Evolutionary conservation across 2,888 invertebrate species (phyloP).

Genomic region (Sthenelais limicola): DNA sequence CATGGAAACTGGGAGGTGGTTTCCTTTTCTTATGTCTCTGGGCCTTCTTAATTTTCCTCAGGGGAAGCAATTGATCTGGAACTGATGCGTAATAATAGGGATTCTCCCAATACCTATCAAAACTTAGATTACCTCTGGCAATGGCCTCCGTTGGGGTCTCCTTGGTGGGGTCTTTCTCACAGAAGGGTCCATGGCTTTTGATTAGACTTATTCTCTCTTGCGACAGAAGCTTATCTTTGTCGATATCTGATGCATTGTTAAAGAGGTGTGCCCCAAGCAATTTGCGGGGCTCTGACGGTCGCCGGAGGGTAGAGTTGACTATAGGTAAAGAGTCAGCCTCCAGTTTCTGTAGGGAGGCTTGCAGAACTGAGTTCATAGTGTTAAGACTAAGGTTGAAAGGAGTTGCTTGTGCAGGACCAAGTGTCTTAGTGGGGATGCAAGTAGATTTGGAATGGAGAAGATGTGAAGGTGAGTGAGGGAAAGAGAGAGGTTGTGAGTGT

Average conservation of each 20-base stretch:
- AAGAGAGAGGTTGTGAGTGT: too few relatives aligned
- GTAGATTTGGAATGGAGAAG: slow-evolving; percentile 8
- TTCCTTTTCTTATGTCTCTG: neutral
- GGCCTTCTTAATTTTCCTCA: neutral
- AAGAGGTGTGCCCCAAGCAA: slow-evolving; percentile 20
- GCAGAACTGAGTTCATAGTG: slow-evolving; percentile 20
- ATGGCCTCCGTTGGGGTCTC: slow-evolving; percentile 9
- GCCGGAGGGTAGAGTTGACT: slow-evolving; percentile 11
- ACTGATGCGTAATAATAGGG: too few relatives aligned
- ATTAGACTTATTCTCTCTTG: neutral
- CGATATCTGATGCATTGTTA: neutral
- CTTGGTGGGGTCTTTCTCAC: neutral
- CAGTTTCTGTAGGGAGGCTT: slow-evolving; percentile 30
- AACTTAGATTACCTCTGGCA: slow-evolving; percentile 21
- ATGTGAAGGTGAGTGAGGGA: slow-evolving; percentile 13
- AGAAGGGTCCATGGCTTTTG: neutral
- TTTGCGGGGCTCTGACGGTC: slow-evolving; percentile 18
- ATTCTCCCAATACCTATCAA: too few relatives aligned
- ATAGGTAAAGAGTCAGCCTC: slow-evolving; percentile 19
- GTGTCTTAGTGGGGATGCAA: neutral
- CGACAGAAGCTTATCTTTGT: slow-evolving; percentile 10
- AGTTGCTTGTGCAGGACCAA: neutral
- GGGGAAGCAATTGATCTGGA: slow-evolving; percentile 5
- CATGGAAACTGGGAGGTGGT: slow-evolving; percentile 21
- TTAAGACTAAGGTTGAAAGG: slow-evolving; percentile 29